A percentile compares a stretch with the other conserved stretches of the same genome.
phyloP scores from a whole-genome alignment of 2,113 vertebrate genomes.

The Epinephelus fuscoguttatus region DNA sequence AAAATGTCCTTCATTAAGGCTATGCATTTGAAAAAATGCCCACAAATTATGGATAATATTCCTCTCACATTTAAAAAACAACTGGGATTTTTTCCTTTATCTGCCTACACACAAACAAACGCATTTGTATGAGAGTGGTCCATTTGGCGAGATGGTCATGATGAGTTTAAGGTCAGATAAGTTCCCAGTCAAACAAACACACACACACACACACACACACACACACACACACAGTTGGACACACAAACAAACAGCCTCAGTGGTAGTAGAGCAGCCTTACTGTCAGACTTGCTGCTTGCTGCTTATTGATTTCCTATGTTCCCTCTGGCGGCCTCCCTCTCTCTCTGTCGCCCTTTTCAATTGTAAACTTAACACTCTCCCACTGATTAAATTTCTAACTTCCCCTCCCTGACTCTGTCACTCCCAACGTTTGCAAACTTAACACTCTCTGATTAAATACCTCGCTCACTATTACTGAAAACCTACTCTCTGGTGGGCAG shows the following conservation, averaged over 20 bases:
- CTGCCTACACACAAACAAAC: neutral
- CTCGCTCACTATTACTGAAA: conserved; percentile 16
- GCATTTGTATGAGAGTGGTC: neutral
- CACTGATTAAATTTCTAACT: conserved; percentile 55
- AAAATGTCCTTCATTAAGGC: neutral
- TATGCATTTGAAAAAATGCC: neutral
- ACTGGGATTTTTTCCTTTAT: neutral
- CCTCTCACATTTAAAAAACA: neutral
- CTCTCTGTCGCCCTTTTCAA: conserved; percentile 15
- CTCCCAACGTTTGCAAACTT: conserved; percentile 35
- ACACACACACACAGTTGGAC: neutral
- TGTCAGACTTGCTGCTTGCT: conserved; percentile 54
- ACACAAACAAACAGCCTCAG: conserved; percentile 13
- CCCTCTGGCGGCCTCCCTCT: conserved; percentile 32
- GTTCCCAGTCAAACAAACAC: conserved; percentile 1
- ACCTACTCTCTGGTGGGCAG: neutral
- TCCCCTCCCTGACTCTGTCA: conserved; percentile 8
- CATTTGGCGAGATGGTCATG: conserved; percentile 8
- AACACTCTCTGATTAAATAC: conserved; percentile 55
- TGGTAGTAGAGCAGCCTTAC: conserved; percentile 44
- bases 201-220: no score
- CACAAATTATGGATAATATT: neutral
- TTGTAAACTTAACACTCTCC: conserved; percentile 48
- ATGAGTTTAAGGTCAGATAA: conserved; percentile 45
- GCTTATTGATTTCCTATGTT: conserved; percentile 71